Evolutionary conservation across 1,140 invertebrate genomes (phyloP), one percentile per base, ranked within the genome.

Genomic region (Orussus abietinus): DNA sequence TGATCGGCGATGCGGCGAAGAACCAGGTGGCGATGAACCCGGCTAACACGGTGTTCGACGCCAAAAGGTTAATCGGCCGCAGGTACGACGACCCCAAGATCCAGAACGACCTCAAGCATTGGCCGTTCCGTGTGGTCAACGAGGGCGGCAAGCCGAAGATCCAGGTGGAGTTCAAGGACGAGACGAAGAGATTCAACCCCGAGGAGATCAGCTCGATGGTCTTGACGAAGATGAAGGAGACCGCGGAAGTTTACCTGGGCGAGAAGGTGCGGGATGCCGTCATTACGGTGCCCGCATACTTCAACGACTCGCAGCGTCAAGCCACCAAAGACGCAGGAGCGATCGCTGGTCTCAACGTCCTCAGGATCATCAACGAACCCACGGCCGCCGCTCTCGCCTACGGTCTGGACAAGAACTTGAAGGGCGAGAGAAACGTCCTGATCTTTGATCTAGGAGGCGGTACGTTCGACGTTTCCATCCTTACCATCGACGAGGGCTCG

Each of bases 321-420:
- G 80, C 81, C 0, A 84, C 80, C 75, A 50, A 80, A 55, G 78
- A 81, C 57, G 80, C 80, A 14, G 81, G 79, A 55, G 80, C 76
- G 53, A 78, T 77, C 28, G 75, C 75, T 14, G 76, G 75, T 13
- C 72, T 85, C 2, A 90, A 87, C 59, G 85, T 91, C 10, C 64
- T 90, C n/a, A 72, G 87, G 47, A 88, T 90, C 40, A 88, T 90
- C 51, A 89, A 79, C 77, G 88, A 60, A 59, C 82, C 84, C 0
- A 90, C 86, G 2, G 86, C 86, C 10, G 88, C 88, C 2, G 87
- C 88, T 13, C 62, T 91, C n/a, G 87, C 88, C 18, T 90, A 91
- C 57, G 88, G 87, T 13, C 66, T 90, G 7, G 86, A 90, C 57
- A 90, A 88, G 62, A 86, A 89, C 49, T 66, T 86, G 2, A 77